Conservation (phyloP, 2,888 invertebrate genomes). For the Rhorus exstirpatorius region DNA sequence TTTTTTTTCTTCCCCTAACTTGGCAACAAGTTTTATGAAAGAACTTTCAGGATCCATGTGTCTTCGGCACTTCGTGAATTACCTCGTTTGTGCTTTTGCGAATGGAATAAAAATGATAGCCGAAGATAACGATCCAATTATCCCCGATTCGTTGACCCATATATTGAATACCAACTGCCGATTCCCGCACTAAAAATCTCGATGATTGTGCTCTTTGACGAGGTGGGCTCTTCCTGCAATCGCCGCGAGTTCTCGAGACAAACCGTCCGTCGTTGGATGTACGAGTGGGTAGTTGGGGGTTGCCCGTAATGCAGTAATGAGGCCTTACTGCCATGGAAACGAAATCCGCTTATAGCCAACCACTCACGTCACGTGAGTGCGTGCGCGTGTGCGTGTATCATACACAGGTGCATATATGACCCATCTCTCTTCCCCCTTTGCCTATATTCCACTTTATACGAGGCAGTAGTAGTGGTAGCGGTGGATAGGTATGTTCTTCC, state of each 20-base stretch:
- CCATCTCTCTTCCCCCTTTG: conserved; percentile 75
- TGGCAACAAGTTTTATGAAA: neutral
- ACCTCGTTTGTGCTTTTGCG: neutral
- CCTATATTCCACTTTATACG: conserved; percentile 27
- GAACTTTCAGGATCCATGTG: no score
- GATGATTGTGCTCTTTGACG: conserved; percentile 29
- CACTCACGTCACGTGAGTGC: conserved; percentile 77
- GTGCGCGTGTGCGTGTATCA: conserved; percentile 39
- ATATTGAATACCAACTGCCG: neutral
- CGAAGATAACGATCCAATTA: neutral
- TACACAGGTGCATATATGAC: conserved; percentile 47
- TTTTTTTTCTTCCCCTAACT: neutral
- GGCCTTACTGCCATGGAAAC: conserved; percentile 86
- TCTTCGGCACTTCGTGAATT: neutral
- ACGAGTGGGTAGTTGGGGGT: conserved; percentile 84
- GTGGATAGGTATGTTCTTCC: conserved; percentile 53
- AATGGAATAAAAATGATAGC: neutral
- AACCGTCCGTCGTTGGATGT: conserved; percentile 80
- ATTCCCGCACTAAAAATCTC: conserved; percentile 20
- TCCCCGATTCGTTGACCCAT: neutral
- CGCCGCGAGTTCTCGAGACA: conserved; percentile 58
- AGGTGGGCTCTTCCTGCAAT: conserved; percentile 26
- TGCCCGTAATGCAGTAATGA: conserved; percentile 86
- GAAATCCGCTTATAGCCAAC: conserved; percentile 86
- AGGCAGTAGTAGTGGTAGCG: conserved; percentile 13